Base-by-base conservation (phyloP, 2,888 invertebrate genomes). In the Encarsia formosa region DNA sequence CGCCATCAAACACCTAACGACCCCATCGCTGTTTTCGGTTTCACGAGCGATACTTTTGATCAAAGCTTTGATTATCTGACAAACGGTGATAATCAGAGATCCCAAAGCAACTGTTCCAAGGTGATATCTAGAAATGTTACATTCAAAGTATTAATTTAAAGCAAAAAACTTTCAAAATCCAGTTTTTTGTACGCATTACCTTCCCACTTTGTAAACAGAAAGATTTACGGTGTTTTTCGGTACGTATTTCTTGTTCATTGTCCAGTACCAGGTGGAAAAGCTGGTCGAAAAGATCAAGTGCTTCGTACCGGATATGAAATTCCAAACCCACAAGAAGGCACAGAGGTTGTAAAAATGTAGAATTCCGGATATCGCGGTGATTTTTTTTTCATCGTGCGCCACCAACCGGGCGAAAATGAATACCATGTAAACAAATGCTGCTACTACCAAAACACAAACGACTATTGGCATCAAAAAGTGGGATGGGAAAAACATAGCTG, bases 271-370 rank as follows among this genome's bases (percentile, higher is more conserved):
- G 0, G 88, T 85, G 40, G 91, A 88, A 74, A 91, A 91, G 2
- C 87, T 85, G 38, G 83, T 84, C 57, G 97, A 93, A 35, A 98
- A 77, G 52, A 92, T 88, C 88, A 97, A 91, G 70, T 96, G 91
- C 4, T 89, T 87, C 55, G 90, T 78, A 23, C 92, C 93, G 15
- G 90, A 84, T 43, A 92, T 82, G 71, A 97, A 97, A 75, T 91
- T 94, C 66, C 88, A 80, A 24, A 86, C 74, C 98, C 97, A 98
- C 65, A 96, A 87, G 68, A 90, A 83, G 0, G 85, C 91, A 63
- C 94, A 81, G 2, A 89, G 73, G 67, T 94, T 92, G 60, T 81
- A 79, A 42, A 78, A 66, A 49, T 84, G 82, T 37, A 79, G 72
- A 60, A 75, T 78, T 2, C 66, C 63, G 16, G n/a, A n/a, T n/a